A percentile compares a stretch with the other conserved stretches of the same genome.
Evolutionary conservation across 2,888 invertebrate genomes (phyloP).

Genomic region (Pantelozetes paolii): DNA sequence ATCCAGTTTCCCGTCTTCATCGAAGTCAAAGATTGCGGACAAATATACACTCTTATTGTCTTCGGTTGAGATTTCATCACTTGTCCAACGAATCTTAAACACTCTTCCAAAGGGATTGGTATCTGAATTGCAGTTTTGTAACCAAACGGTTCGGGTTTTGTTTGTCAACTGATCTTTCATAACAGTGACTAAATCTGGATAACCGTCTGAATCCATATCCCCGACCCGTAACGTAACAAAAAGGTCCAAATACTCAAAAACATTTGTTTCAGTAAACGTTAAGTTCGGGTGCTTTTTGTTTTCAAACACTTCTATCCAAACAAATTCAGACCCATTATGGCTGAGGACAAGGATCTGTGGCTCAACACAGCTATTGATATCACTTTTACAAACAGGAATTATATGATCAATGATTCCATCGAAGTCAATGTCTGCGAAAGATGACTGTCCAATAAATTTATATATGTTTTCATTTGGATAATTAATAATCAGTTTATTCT

Average conservation of each 20-base stretch:
- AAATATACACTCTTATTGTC: slow-evolving; percentile 53
- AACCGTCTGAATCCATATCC: slow-evolving; percentile 93
- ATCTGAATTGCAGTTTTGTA: slow-evolving; percentile 71
- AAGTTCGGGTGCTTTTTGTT: not conserved
- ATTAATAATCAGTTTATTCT: not conserved
- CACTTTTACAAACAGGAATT: slow-evolving; percentile 38
- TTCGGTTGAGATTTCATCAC: slow-evolving; percentile 62
- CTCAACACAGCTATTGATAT: not conserved
- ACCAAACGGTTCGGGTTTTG: slow-evolving; percentile 61
- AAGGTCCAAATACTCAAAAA: slow-evolving; percentile 51
- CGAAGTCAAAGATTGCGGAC: slow-evolving; percentile 87
- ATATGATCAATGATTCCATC: slow-evolving; percentile 38
- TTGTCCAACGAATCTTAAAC: slow-evolving; percentile 58
- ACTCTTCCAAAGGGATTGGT: slow-evolving; percentile 63
- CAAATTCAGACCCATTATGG: not conserved
- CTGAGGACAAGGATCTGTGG: not conserved
- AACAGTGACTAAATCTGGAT: slow-evolving; percentile 81
- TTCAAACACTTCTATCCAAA: slow-evolving; percentile 5
- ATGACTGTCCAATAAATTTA: slow-evolving; percentile 32
- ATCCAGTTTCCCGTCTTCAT: slow-evolving; percentile 78
- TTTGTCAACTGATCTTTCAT: slow-evolving; percentile 55
- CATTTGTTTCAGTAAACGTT: slow-evolving; percentile 1
- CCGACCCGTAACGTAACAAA: slow-evolving; percentile 69
- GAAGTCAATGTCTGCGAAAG: slow-evolving; percentile 37
- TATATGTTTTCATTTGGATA: slow-evolving; percentile 3